These are phyloP conservation scores for Thomomys bottae DNA, from an alignment of 2,113 vertebrate genomes.

Conservation along the genomic window DNA sequence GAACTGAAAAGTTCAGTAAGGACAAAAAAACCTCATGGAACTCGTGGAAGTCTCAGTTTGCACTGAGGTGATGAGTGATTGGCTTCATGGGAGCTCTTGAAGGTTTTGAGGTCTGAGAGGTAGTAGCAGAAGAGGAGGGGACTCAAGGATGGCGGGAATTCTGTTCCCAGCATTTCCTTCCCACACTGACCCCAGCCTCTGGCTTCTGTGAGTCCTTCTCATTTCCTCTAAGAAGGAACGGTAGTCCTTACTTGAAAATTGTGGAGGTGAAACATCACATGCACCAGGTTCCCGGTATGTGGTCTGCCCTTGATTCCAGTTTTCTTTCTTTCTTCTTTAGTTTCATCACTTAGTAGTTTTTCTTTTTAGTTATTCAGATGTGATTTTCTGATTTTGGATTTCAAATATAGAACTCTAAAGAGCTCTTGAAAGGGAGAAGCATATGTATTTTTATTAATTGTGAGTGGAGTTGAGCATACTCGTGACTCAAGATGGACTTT, in stretches of 20 bases:
- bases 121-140: background rate
- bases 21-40: background rate
- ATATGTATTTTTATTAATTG: background rate
- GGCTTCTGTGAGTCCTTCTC: background rate
- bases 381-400: background rate
- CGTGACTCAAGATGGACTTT: background rate
- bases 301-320: background rate
- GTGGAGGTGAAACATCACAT: background rate
- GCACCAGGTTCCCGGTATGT: background rate
- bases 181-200: rapidly evolving
- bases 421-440: background rate
- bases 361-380: no score
- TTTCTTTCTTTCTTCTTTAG: background rate
- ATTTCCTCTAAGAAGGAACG: background rate
- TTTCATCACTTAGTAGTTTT: background rate
- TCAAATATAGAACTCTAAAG: background rate
- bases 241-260: no score
- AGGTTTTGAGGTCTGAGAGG: background rate
- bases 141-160: background rate
- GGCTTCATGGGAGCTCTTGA: background rate
- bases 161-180: background rate
- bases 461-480: background rate
- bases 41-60: background rate
- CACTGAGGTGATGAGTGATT: no score
- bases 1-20: no score